These are phyloP conservation scores for Acrossocheilus fasciatus DNA, from an alignment of 2,797 vertebrate genomes.

Conservation along the genomic window DNA sequence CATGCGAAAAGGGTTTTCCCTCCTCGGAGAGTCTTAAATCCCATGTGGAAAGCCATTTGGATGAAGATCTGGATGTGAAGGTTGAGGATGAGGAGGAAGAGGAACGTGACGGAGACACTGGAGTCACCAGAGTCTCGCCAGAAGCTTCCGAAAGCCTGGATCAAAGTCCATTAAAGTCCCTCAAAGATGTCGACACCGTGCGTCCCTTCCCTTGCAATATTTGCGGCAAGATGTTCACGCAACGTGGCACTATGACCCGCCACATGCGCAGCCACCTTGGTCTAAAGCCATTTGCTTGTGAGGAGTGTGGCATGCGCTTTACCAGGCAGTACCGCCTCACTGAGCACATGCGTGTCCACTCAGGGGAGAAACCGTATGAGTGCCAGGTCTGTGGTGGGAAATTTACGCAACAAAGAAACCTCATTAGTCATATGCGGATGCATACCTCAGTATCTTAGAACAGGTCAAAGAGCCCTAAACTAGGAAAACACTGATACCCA, in stretches of 20 bases:
- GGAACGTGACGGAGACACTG: slow-evolving; percentile 84
- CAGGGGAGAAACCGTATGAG: slow-evolving; percentile 91
- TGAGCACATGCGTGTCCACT: slow-evolving; percentile 93
- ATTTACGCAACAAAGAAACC: slow-evolving; percentile 91
- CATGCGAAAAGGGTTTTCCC: slow-evolving; percentile 97
- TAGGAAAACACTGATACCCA: background rate
- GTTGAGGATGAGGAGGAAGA: slow-evolving; percentile 88
- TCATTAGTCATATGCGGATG: slow-evolving; percentile 92
- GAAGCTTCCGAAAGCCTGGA: slow-evolving; percentile 79
- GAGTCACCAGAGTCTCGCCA: slow-evolving; percentile 80
- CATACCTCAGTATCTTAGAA: slow-evolving; percentile 86
- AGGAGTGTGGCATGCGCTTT: slow-evolving; percentile 92
- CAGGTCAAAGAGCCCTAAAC: slow-evolving; percentile 91
- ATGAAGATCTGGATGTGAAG: slow-evolving; percentile 95
- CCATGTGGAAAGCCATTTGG: slow-evolving; percentile 94
- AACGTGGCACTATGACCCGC: slow-evolving; percentile 90
- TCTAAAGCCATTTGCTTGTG: slow-evolving; percentile 89
- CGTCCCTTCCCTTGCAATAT: slow-evolving; percentile 90
- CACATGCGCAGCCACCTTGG: slow-evolving; percentile 92
- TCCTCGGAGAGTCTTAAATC: slow-evolving; percentile 97
- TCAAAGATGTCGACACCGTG: slow-evolving; percentile 86
- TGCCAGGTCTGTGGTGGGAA: slow-evolving; percentile 91
- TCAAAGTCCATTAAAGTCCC: slow-evolving; percentile 87
- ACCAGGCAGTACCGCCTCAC: slow-evolving; percentile 91
- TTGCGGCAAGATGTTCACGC: slow-evolving; percentile 91